Evolutionary conservation across 2,113 vertebrate species (phyloP).

Genomic region (Sinocyclocheilus maitianheensis): DNA sequence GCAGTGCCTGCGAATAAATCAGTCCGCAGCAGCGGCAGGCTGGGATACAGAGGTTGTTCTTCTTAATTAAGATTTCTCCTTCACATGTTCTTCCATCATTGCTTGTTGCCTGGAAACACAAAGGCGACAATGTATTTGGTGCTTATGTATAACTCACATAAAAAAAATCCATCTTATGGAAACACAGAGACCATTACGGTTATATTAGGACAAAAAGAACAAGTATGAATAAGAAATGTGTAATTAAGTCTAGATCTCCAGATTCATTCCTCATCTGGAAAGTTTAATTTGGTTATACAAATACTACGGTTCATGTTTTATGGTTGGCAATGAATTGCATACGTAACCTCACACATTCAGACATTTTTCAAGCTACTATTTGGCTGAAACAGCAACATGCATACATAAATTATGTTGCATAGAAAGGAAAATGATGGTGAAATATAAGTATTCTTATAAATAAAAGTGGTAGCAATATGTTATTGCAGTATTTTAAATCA

Average conservation of each 20-base stretch:
- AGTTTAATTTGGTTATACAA: not conserved
- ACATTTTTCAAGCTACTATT: not conserved
- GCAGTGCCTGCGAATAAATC: conserved; percentile 9
- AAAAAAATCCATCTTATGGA: not conserved
- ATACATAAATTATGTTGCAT: not conserved
- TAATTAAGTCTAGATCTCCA: not conserved
- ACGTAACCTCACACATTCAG: not conserved
- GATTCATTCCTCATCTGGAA: conserved; percentile 5
- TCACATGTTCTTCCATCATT: conserved; percentile 28
- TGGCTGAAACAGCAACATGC: not conserved
- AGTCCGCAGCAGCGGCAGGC: not conserved
- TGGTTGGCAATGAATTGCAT: not conserved
- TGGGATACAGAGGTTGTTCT: conserved; percentile 7
- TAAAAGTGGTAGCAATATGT: not conserved
- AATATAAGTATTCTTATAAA: not conserved
- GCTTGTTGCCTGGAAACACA: conserved; percentile 76
- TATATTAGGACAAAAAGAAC: not conserved
- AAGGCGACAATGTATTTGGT: conserved; percentile 47
- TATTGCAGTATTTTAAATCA: not conserved
- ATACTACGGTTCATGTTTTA: not conserved
- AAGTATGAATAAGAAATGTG: conserved; percentile 12
- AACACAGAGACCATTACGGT: not conserved
- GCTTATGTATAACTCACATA: conserved; percentile 44
- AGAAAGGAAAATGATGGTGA: not conserved
- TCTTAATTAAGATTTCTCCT: conserved; percentile 41